Conservation (phyloP, 2,888 invertebrate genomes). For the Meganola albula region DNA sequence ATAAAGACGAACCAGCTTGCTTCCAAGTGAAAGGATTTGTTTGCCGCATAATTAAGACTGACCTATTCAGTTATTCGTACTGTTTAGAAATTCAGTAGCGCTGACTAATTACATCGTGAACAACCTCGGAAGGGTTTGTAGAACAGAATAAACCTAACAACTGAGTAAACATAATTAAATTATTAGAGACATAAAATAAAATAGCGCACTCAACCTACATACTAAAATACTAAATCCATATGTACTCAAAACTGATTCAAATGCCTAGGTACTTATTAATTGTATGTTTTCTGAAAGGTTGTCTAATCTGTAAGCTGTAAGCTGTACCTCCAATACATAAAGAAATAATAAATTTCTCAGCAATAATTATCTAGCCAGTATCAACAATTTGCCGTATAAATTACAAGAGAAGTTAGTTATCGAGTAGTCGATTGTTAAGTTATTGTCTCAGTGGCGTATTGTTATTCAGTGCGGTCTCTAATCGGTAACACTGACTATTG, state of each 20-base stretch:
- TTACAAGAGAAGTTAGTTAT: conserved; percentile 21
- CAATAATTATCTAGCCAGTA: not conserved
- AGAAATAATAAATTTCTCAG: not conserved
- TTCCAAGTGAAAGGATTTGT: conserved; percentile 36
- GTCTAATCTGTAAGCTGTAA: too few species aligned
- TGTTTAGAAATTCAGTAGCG: conserved; percentile 14
- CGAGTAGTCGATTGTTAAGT: conserved; percentile 10
- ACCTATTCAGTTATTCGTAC: conserved; percentile 16
- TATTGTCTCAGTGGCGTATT: conserved; percentile 9
- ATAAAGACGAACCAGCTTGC: conserved; percentile 24
- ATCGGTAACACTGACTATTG: conserved; percentile 39
- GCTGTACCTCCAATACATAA: too few species aligned
- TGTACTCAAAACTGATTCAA: too few species aligned
- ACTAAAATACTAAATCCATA: too few species aligned
- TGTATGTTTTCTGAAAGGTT: too few species aligned
- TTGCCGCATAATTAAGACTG: conserved; percentile 36
- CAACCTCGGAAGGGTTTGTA: too few species aligned
- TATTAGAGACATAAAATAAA: too few species aligned
- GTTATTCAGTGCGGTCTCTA: conserved; percentile 31
- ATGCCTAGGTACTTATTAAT: too few species aligned
- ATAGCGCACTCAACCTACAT: too few species aligned
- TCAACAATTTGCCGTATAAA: conserved; percentile 25
- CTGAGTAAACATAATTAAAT: too few species aligned
- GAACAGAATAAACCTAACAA: too few species aligned
- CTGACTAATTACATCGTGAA: conserved; percentile 11